Evolutionary conservation across 1,140 invertebrate species (phyloP).

Genomic region (Neodiprion virginianus): DNA sequence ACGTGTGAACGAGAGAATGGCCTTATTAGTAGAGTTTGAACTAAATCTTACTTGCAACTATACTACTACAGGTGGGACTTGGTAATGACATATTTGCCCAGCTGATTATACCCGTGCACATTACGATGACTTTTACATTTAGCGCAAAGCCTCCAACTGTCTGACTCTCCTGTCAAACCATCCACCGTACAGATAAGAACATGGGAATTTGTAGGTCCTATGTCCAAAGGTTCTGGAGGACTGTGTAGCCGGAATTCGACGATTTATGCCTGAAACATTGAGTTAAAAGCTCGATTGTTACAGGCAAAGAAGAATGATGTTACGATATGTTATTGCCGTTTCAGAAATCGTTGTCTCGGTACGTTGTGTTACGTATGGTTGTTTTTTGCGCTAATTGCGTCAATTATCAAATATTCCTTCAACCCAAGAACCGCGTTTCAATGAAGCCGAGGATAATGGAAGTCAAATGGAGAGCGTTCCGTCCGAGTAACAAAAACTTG

Average conservation of each 20-base stretch:
- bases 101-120: too few species aligned
- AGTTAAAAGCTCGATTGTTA: too few species aligned
- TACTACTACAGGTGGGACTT: too few species aligned
- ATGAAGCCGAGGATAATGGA: background rate
- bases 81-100: too few species aligned
- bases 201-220: too few species aligned
- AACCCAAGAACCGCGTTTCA: background rate
- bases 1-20: too few species aligned
- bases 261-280: too few species aligned
- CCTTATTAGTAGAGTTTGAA: too few species aligned
- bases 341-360: background rate
- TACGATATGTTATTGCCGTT: background rate
- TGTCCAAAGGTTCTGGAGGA: too few species aligned
- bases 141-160: background rate
- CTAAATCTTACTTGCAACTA: too few species aligned
- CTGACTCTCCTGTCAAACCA: background rate
- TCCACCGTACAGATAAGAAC: background rate
- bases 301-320: too few species aligned
- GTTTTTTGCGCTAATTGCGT: background rate
- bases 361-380: background rate
- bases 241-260: too few species aligned
- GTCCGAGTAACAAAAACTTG: background rate
- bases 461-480: background rate
- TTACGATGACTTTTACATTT: background rate
- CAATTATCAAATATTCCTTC: slow-evolving; percentile 1